Percentiles rank a stretch among this genome's conserved stretches.
Evolutionary conservation across 2,888 invertebrate genomes (phyloP).

Genomic region (Drosophila cognata): DNA sequence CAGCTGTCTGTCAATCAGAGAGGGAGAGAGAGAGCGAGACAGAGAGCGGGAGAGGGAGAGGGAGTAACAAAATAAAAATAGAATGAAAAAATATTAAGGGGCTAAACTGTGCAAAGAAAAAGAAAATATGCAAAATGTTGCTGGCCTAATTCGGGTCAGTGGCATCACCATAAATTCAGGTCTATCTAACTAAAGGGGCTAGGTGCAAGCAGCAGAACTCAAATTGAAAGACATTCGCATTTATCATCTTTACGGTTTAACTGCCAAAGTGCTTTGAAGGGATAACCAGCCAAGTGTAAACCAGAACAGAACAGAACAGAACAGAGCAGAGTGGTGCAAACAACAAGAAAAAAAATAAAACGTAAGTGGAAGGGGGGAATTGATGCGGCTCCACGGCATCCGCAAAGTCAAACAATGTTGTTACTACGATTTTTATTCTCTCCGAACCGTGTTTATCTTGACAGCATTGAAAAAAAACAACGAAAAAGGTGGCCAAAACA

Average conservation of each 20-base stretch:
- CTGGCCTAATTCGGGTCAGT: slow-evolving; percentile 64
- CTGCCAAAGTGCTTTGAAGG: slow-evolving; percentile 77
- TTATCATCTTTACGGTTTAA: slow-evolving; percentile 80
- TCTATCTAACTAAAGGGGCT: slow-evolving; percentile 39
- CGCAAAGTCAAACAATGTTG: slow-evolving; percentile 80
- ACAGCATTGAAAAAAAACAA: slow-evolving; percentile 26
- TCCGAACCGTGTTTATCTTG: slow-evolving; percentile 47
- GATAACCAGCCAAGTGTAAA: slow-evolving; percentile 62
- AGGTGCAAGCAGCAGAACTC: slow-evolving; percentile 54
- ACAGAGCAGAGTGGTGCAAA: slow-evolving; percentile 38
- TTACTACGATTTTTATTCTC: slow-evolving; percentile 69
- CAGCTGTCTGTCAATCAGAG: slow-evolving; percentile 64
- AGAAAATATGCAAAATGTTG: slow-evolving; percentile 61
- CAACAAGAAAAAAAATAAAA: slow-evolving; percentile 15
- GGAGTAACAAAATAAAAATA: neutral
- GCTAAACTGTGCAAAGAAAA: slow-evolving; percentile 31
- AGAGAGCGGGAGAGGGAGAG: slow-evolving; percentile 4
- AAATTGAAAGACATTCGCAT: slow-evolving; percentile 79
- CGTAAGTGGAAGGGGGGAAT: slow-evolving; percentile 5
- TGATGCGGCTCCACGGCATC: slow-evolving; percentile 48
- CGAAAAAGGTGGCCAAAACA: slow-evolving; percentile 50
- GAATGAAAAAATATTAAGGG: slow-evolving; percentile 1
- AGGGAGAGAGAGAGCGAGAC: slow-evolving; percentile 10
- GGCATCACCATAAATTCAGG: slow-evolving; percentile 53
- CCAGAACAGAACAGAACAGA: slow-evolving; percentile 37